Conservation (phyloP, 2,113 vertebrate species). For the Cairina moschata region DNA sequence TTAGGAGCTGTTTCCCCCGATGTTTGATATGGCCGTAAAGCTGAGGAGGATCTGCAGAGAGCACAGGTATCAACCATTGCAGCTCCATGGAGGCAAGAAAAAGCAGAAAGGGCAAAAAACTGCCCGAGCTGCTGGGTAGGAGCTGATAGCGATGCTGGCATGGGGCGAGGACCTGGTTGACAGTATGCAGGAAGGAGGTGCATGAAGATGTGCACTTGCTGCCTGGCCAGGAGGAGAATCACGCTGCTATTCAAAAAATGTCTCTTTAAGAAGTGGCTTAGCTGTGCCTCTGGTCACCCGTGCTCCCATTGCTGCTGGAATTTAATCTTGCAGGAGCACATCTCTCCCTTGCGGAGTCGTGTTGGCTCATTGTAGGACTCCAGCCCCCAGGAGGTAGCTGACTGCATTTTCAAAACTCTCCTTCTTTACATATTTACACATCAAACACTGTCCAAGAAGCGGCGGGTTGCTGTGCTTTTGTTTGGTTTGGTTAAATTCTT, state of each 20-base stretch:
- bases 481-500: constrained; percentile 71
- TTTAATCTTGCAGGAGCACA: constrained; percentile 38
- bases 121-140: not conserved
- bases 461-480: constrained; percentile 53
- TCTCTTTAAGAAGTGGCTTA: constrained; percentile 8
- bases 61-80: not conserved
- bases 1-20: not conserved
- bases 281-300: constrained; percentile 15
- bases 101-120: not conserved
- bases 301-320: constrained; percentile 41
- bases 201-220: not conserved
- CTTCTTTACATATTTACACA: constrained; percentile 71
- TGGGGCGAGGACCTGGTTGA: fast-evolving
- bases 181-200: not conserved
- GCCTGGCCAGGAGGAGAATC: not conserved
- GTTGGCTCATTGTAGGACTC: constrained; percentile 37
- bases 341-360: constrained; percentile 20
- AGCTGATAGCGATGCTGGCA: not conserved
- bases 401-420: constrained; percentile 52
- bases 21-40: not conserved
- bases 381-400: constrained; percentile 39
- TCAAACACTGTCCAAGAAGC: constrained; percentile 64
- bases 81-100: not conserved
- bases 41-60: not conserved
- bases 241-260: not conserved